Evolutionary conservation across 1,140 invertebrate genomes (phyloP).

Genomic region (Polypedilum pembai): DNA sequence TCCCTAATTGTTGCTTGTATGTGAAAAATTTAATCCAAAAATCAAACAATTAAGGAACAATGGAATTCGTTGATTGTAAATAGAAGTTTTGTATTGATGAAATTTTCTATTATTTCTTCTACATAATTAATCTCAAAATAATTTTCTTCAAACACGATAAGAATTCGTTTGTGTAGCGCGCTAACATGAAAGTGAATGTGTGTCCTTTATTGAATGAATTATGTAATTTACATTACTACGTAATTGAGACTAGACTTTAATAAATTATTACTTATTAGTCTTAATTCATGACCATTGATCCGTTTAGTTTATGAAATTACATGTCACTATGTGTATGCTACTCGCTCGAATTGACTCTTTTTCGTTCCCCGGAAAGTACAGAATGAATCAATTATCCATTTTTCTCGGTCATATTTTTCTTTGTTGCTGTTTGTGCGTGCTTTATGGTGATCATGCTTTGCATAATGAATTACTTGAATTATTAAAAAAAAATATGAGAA

Average conservation of each 20-base stretch:
- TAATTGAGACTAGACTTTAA: neutral
- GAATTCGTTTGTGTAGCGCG: neutral
- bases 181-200: neutral
- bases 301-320: neutral
- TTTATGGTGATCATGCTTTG: conserved; percentile 11
- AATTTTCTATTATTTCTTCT: neutral
- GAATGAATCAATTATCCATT: conserved; percentile 7
- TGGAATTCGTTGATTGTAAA: too few relatives aligned
- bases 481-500: conserved; percentile 5
- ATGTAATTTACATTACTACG: neutral
- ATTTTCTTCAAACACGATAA: conserved; percentile 6
- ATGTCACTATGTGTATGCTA: too few relatives aligned
- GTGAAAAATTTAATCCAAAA: too few relatives aligned
- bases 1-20: too few relatives aligned
- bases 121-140: conserved; percentile 19
- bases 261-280: conserved; percentile 14
- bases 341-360: too few relatives aligned
- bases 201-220: conserved; percentile 5
- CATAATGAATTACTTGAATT: conserved; percentile 19
- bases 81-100: too few relatives aligned
- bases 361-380: neutral
- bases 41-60: too few relatives aligned
- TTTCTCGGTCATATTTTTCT: neutral
- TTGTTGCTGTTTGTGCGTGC: neutral
- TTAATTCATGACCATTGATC: conserved; percentile 3